Evolutionary conservation across 2,113 vertebrate genomes (phyloP), one percentile per base, ranked within the genome.

Genomic region (Pao palembangensis): DNA sequence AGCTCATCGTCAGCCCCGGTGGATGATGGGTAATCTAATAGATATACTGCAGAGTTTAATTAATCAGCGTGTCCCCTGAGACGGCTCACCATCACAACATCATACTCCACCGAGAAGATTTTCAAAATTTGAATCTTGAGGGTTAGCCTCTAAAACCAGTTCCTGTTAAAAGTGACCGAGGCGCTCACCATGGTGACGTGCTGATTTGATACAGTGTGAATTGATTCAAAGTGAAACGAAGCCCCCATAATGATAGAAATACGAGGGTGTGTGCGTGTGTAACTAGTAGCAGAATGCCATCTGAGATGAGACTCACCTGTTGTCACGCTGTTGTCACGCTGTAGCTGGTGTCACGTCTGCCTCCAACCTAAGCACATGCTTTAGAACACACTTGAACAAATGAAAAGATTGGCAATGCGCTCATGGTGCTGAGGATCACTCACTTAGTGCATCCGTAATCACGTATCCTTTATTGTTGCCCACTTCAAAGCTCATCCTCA

Each of bases 31-130:
- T 59, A 47, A 69, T 59, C 51, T 66, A 53, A 71, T 70, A 63
- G 71, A 71, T 31, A 85, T 85, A 79, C 72, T 76, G 53, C 15
- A 14, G 38, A 1, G 25, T 53, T 76, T 85, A 53, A 82, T 82
- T 82, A 77, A 69, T 68, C 61, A 1, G 62, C 67, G 64, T 41
- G 63, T 38, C 51, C 16, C 57, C 8, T 60, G 25, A 51, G 61
- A 48, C 2, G 20, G 69, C 64, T 71, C 67, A 31, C 49, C 44
- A 31, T 71, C 55, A 11, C 20, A 10, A 1, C 44, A 47, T 16
- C 6, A 2, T 47, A 10, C 6, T 47, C n/a, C 44, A 47, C 17
- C 15, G n/a, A 47, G 44, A n/a, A n/a, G 7, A 16, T 47, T n/a
- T n/a, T n/a, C 17, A 17, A 47, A 47, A 47, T 13, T 5, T 47